Percentiles rank a stretch among this genome's conserved stretches.
These are phyloP conservation scores for Bovichtus diacanthus DNA, from an alignment of 2,797 vertebrate genomes.

Conservation along the genomic window DNA sequence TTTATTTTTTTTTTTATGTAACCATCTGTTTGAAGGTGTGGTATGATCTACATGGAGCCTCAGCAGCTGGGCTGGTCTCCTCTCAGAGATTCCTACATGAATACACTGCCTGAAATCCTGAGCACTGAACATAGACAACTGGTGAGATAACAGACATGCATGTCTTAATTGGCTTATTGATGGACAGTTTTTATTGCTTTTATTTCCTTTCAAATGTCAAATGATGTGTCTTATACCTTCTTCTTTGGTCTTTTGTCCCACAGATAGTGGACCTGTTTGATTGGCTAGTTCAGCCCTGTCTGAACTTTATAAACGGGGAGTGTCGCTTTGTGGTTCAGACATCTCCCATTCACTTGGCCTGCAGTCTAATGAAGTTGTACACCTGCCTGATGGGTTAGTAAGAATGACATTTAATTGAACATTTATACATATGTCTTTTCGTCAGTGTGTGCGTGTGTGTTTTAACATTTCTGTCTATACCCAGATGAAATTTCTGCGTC, in stretches of 20 bases:
- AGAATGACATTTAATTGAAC: background rate
- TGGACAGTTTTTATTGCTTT: background rate
- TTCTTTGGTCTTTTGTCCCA: conserved; percentile 53
- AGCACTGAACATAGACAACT: conserved; percentile 85
- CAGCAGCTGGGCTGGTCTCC: conserved; percentile 93
- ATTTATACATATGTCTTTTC: conserved; percentile 3
- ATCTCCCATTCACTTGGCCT: conserved; percentile 89
- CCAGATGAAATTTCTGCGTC: conserved; percentile 88
- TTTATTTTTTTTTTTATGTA: conserved; percentile 15
- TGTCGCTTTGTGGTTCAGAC: conserved; percentile 90
- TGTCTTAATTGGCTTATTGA: background rate
- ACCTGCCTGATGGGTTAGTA: conserved; percentile 90
- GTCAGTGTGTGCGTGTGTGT: background rate
- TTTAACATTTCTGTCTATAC: conserved; percentile 17
- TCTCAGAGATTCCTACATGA: conserved; percentile 93
- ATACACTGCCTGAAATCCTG: conserved; percentile 87
- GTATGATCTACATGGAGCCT: conserved; percentile 98
- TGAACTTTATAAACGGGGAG: conserved; percentile 87
- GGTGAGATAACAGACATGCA: conserved; percentile 77
- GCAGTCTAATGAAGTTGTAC: conserved; percentile 91
- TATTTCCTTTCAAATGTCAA: background rate
- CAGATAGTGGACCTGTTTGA: conserved; percentile 90
- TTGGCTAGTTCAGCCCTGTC: conserved; percentile 92
- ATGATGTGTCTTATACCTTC: conserved; percentile 8
- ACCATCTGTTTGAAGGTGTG: conserved; percentile 86